A percentile compares a stretch with the other conserved stretches of the same genome.
Conservation (phyloP, 2,888 invertebrate genomes). For the Amiota communis region DNA sequence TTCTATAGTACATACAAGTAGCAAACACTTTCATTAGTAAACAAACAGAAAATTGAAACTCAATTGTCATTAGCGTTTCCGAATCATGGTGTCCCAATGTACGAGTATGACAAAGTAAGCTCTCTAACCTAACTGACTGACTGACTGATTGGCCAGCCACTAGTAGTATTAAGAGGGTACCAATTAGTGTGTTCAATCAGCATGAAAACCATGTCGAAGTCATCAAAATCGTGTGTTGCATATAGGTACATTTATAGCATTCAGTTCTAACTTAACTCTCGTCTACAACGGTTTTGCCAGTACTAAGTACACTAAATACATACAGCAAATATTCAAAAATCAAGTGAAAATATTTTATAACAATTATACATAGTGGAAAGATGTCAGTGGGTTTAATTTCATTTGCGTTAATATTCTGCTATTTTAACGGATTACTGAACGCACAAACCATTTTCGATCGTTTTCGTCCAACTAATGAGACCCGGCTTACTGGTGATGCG, state of each 20-base stretch:
- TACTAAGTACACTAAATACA: not conserved
- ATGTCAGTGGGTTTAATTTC: constrained; percentile 42
- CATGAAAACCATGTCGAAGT: constrained; percentile 71
- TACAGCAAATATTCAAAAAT: not conserved
- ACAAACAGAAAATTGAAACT: not conserved
- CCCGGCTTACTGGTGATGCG: constrained; percentile 55
- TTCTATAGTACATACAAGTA: not conserved
- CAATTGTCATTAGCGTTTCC: constrained; percentile 11
- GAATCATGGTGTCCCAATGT: not conserved
- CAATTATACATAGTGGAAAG: constrained; percentile 5
- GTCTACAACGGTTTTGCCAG: constrained; percentile 38
- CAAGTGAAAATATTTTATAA: constrained; percentile 17
- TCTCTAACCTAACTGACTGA: not conserved
- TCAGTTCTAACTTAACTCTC: constrained; percentile 44
- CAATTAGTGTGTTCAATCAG: constrained; percentile 70
- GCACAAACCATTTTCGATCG: constrained; percentile 65
- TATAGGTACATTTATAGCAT: constrained; percentile 12
- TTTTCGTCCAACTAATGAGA: constrained; percentile 55
- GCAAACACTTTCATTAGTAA: constrained; percentile 19
- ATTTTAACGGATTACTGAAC: constrained; percentile 32
- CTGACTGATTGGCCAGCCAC: constrained; percentile 23
- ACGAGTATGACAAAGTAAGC: too few relatives aligned
- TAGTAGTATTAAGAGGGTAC: constrained; percentile 32
- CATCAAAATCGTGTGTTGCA: constrained; percentile 47
- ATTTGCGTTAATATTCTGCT: constrained; percentile 35